Base-by-base conservation (phyloP, 2,888 invertebrate species). In the Auanema sp. region DNA sequence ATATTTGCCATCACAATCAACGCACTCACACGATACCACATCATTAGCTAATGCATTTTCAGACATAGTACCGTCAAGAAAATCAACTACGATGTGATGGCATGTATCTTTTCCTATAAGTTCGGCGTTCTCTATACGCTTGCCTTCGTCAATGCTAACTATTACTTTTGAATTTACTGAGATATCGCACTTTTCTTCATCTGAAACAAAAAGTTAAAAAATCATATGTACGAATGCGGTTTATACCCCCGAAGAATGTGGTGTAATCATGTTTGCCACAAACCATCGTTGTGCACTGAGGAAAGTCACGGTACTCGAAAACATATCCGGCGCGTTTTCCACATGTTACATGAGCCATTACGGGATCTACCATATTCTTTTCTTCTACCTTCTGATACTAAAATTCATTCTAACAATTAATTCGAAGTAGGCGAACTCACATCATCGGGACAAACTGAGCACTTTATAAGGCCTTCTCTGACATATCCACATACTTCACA, bases 31-130 rank as follows among this genome's bases (percentile, higher is more conserved):
- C 10, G 47, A 54, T 10, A 58, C 41, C 23, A 76, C 65, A 24
- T 75, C 75, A 12, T 53, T 83, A 16, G 87, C 87, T 58, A 87
- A 18, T 4, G n/a, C 21, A 21, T 40, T 44, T n/a, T 16, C 25
- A 23, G 88, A 88, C 79, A 88, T 88, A 21, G 89, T 88, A 16
- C 85, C 85, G 76, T 88, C 88, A n/a, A 86, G 86, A 82, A 90
- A 90, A 65, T 88, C 88, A 3, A 89, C 88, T 16, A 64, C 65
- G 12, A 60, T 50, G 0, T 62, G 55, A 5, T 23, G 23, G 33
- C 56, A 56, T 33, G 50, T 60, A 21, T 65, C 65, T 2, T 21
- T 23, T 6, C 49, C 18, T 10, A 42, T 25, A 21, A 65, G 25
- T 4, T 8, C 43, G 25, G 60, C 65, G 5, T 40, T 41, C 18